A percentile compares a stretch with the other conserved stretches of the same genome.
These are phyloP conservation scores for Cryptoblepharus egeriae DNA, from an alignment of 2,797 vertebrate genomes.

Conservation along the genomic window DNA sequence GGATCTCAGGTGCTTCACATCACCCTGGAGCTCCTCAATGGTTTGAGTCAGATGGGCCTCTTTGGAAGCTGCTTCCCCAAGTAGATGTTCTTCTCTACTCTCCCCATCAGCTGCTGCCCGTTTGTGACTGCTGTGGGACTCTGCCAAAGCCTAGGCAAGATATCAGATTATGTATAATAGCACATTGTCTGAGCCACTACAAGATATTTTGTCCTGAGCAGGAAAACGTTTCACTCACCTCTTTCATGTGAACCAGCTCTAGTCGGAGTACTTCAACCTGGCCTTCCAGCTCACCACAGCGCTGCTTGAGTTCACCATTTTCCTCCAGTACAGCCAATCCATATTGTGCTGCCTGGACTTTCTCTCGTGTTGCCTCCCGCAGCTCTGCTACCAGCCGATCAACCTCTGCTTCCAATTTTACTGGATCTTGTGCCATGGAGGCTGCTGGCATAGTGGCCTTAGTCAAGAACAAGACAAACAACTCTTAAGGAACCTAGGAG, in stretches of 20 bases:
- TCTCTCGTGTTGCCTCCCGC: constrained; percentile 87
- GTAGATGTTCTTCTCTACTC: constrained; percentile 83
- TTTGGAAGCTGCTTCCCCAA: constrained; percentile 86
- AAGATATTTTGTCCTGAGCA: not conserved
- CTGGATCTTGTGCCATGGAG: constrained; percentile 46
- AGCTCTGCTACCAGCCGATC: constrained; percentile 83
- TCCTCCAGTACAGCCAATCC: constrained; percentile 88
- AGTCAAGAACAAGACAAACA: not conserved
- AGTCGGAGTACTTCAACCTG: constrained; percentile 81
- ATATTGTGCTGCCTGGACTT: constrained; percentile 87
- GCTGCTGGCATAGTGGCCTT: not conserved
- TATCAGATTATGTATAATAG: not conserved
- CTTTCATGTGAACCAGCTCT: constrained; percentile 84
- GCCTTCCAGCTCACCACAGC: constrained; percentile 82
- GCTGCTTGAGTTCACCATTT: constrained; percentile 80
- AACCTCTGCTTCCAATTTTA: constrained; percentile 77
- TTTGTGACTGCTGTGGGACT: constrained; percentile 85
- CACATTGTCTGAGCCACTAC: not conserved
- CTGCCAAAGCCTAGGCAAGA: constrained; percentile 77
- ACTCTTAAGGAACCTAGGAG: not conserved
- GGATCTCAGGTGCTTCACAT: constrained; percentile 81
- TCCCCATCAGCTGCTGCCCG: constrained; percentile 86
- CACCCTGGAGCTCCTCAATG: constrained; percentile 83
- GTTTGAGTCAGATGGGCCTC: constrained; percentile 84
- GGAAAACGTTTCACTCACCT: constrained; percentile 70